Base-by-base conservation (phyloP, 2,888 invertebrate species). In the Slavum lentiscoides region DNA sequence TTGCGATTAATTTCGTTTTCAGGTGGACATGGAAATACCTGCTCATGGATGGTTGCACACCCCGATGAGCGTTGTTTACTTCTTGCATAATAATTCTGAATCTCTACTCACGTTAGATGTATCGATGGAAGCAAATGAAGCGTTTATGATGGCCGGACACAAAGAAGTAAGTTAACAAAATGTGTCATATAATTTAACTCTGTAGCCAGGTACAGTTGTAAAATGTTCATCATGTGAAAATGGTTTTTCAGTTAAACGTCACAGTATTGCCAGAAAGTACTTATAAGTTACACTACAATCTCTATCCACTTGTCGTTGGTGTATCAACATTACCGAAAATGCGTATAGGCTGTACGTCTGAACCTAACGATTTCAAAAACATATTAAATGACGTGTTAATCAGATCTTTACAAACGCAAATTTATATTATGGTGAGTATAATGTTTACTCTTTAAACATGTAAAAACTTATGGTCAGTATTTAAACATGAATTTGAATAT, bases 101-200 rank as follows among this genome's bases (percentile, higher is more conserved):
- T 90, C 89, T 82, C 90, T 94, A 61, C 90, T 94, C 82, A 91
- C 93, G 83, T 87, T 95, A 58, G 91, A 90, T 84, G 87, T 94
- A 61, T 90, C 89, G 75, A 92, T 95, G 88, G 94, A 95, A 84
- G 91, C 92, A 11, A 93, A 91, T 82, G 96, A 97, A 86, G 93
- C 93, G 62, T 97, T 97, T 86, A 96, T 97, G 93, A 97, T 95
- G 88, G 92, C 97, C 82, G 97, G 97, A 3, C 95, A 96, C 85
- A 96, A 95, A 88, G 94, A 96, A 89, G 92, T 93, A 85, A 82
- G 82, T 61, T 19, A 13, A 30, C n/a, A 67, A 64, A 69, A 43
- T 67, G 72, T 53, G 39, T 15, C 58, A 15, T 9, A 39, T 21
- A 9, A 39, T 70, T 13, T 68, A 62, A 23, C 53, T 59, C 58